Evolutionary conservation across 1,140 invertebrate species (phyloP), one percentile per base, ranked within the genome.

Genomic region (Phenacoccus solenopsis): DNA sequence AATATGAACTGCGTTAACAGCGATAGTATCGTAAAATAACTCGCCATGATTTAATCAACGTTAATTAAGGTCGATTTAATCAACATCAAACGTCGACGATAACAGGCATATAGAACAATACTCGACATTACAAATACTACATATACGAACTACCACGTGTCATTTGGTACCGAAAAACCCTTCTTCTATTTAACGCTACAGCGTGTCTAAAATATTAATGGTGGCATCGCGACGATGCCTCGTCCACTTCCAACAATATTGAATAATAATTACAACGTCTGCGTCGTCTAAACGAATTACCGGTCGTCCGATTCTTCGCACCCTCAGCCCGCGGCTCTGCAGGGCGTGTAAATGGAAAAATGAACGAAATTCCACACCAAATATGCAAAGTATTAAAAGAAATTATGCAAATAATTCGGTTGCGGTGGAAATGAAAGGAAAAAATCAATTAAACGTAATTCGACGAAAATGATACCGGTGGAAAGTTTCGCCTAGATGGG

Each of bases 41-140:
- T 64, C 59, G 59, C 59, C 59, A 64, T 64, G 59, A 64, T 64
- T 64, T 64, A 64, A 64, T 64, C 59, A 64, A 64, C 59, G 59
- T 64, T 64, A 64, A 64, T 64, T 64, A 64, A 64, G 59, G 59
- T 64, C 59, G 59, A 64, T 64, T 64, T 64, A 64, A 64, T 64
- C 59, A 64, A 64, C 59, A 64, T 64, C 59, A 64, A 64, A 64
- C 25, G 59, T 64, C 22, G 59, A 64, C 59, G 21, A 64, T 64
- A 64, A 24, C 21, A 25, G 59, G 59, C 25, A 64, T 64, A 64
- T 64, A 27, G 59, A 64, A 64, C 59, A 64, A 64, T 64, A 64
- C 59, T 24, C 59, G 59, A 64, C 59, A 64, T 64, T 64, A 64
- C 25, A 3, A 64, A 24, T 24, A 38, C 9, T 38, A 38, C n/a